phyloP scores from a whole-genome alignment of 2,797 vertebrate species.

The Ataeniobius toweri region DNA sequence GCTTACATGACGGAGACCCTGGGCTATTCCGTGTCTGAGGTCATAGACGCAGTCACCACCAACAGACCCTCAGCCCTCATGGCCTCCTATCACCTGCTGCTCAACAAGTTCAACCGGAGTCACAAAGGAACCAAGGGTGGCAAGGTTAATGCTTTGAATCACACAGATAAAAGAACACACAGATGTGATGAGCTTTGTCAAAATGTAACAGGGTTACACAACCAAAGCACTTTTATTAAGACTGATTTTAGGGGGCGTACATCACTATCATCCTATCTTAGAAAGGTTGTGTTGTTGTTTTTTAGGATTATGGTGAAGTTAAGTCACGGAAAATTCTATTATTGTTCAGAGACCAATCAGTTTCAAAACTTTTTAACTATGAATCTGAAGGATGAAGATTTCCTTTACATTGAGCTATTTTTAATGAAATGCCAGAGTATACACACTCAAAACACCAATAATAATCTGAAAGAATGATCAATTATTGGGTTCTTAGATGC shows the following conservation, averaged over 20 bases:
- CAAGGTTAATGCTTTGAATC: slow-evolving; percentile 72
- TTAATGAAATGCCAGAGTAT: background rate
- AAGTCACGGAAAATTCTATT: background rate
- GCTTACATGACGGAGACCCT: slow-evolving; percentile 82
- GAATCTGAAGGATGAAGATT: background rate
- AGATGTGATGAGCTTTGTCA: background rate
- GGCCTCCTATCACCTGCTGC: slow-evolving; percentile 84
- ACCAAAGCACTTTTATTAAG: background rate
- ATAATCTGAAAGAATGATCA: background rate
- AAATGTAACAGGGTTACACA: background rate
- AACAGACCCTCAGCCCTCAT: slow-evolving; percentile 85
- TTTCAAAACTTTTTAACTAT: background rate
- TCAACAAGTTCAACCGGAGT: slow-evolving; percentile 81
- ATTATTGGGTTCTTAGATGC: background rate
- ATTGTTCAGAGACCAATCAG: background rate
- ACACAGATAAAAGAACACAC: background rate
- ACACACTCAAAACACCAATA: background rate
- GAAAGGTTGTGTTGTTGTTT: background rate
- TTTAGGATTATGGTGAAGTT: background rate
- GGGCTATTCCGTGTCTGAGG: slow-evolving; percentile 78
- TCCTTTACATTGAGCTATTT: background rate
- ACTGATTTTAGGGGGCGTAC: background rate
- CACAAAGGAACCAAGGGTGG: slow-evolving; percentile 74
- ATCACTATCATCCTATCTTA: too few species aligned
- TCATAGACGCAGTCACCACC: slow-evolving; percentile 79